Evolutionary conservation across 2,888 invertebrate species (phyloP), one percentile per base, ranked within the genome.

Genomic region (Silvanus unidentatus): DNA sequence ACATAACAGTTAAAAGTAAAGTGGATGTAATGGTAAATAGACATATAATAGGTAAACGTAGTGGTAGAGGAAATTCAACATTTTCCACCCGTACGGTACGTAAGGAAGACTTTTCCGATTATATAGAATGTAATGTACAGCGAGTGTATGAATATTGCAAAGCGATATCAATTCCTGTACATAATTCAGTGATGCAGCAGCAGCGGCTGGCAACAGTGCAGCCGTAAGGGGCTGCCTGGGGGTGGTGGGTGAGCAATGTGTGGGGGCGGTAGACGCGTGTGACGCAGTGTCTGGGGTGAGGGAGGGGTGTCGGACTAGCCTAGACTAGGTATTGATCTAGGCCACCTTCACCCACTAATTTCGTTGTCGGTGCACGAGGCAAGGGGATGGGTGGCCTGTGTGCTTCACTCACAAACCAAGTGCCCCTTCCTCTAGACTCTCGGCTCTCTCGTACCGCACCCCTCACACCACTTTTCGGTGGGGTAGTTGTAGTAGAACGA

Each of bases 341-440:
- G 67, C 67, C 63, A 68, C 68, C 69, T 69, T 69, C 68, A 69
- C 69, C 70, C 68, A 70, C 69, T 70, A 70, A 70, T 70, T 70
- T 69, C 66, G 67, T 65, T 62, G 63, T 58, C 63, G 61, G 54
- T 53, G 57, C 53, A 53, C 48, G 48, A 45, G 45, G 48, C 45
- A 43, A 48, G 45, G 52, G 50, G 45, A 40, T 22, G 3, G 22
- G 22, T 22, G 22, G 22, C 8, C 4, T 22, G 22, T 22, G 8
- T 22, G 22, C 45, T 45, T 40, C 35, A 44, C 42, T 41, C 42
- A 46, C 45, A 22, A n/a, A n/a, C n/a, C n/a, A n/a, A n/a, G n/a
- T n/a, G n/a, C 38, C 38, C 22, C 8, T 8, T 22, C 22, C 8
- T 22, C 3, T 22, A 22, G 8, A 22, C 22, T 22, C 22, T 5